Conservation (phyloP, 2,797 vertebrate species). For the Phalanger gymnotis region DNA sequence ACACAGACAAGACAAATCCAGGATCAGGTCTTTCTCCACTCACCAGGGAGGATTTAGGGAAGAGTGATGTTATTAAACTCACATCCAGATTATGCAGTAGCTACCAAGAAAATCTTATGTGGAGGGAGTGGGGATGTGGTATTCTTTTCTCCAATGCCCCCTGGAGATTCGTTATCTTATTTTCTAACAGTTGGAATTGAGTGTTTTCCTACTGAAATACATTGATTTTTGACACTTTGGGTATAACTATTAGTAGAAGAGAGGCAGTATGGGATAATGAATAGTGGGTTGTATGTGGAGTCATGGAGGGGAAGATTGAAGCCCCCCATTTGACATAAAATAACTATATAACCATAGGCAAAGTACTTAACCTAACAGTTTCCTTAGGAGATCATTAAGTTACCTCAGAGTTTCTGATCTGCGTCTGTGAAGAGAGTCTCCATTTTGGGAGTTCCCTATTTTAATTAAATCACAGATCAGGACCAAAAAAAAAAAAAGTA, state of each 20-base stretch:
- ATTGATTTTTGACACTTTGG: slow-evolving; percentile 45
- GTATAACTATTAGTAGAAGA: background rate
- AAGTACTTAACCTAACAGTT: background rate
- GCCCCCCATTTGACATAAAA: background rate
- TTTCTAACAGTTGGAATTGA: background rate
- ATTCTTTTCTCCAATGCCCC: background rate
- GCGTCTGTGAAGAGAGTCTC: background rate
- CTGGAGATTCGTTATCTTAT: background rate
- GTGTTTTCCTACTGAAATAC: slow-evolving; percentile 24
- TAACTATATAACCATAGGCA: background rate
- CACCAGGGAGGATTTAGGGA: background rate
- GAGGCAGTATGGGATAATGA: background rate
- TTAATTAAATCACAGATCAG: background rate
- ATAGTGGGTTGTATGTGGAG: background rate
- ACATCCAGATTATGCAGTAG: background rate
- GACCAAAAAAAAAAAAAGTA: background rate
- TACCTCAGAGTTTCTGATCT: background rate
- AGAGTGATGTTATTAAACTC: background rate
- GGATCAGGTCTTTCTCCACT: background rate
- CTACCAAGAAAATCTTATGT: background rate
- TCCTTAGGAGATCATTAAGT: background rate
- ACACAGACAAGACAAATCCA: slow-evolving; percentile 13
- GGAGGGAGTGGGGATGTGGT: no score
- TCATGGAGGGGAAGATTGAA: background rate
- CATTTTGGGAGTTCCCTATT: background rate